Conservation (phyloP, 92 coral and sea anemone species). For the Blastomussa wellsi region DNA sequence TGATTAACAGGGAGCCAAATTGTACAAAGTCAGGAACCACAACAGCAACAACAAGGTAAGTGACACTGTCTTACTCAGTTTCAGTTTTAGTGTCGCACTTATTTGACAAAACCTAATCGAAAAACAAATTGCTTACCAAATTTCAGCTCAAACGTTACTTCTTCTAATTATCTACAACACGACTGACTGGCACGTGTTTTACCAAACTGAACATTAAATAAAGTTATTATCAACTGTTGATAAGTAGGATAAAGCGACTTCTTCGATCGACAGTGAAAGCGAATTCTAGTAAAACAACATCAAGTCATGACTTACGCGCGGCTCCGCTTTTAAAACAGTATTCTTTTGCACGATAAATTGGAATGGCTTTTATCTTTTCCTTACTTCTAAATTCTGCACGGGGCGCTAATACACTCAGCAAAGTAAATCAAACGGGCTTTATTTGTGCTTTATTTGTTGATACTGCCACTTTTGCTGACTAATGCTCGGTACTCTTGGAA, state of each 20-base stretch:
- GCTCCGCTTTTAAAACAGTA: conserved; percentile 24
- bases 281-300: conserved; percentile 30
- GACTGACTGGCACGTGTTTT: conserved; percentile 14
- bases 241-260: conserved; percentile 81
- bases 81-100: neutral
- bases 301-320: conserved; percentile 50
- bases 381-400: neutral
- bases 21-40: conserved; percentile 1
- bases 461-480: neutral
- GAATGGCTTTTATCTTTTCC: neutral
- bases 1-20: conserved; percentile 38
- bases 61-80: neutral
- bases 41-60: conserved; percentile 28
- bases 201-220: conserved; percentile 3
- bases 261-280: conserved; percentile 55
- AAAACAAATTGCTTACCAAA: neutral
- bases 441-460: neutral
- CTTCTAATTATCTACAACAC: conserved; percentile 4
- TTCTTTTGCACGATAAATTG: neutral
- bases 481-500: neutral
- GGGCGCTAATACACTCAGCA: neutral
- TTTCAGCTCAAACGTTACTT: neutral
- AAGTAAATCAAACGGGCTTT: neutral
- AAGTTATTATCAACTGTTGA: conserved; percentile 55
- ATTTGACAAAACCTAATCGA: neutral